These are phyloP conservation scores for Entelurus aequoreus DNA, from an alignment of 2,113 vertebrate genomes.

Conservation along the genomic window DNA sequence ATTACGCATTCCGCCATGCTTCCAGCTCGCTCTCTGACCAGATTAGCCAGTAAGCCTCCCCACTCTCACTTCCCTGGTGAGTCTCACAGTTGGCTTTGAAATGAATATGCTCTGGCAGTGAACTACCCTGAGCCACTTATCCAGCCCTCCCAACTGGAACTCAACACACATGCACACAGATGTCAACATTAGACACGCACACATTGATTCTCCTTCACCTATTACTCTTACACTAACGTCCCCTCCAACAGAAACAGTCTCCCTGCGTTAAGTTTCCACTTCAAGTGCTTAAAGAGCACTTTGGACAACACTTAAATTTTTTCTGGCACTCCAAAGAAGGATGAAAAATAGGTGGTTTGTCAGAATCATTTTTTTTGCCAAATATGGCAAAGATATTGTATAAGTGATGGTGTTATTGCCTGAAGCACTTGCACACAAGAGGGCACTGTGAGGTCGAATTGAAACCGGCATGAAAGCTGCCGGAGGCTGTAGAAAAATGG, in stretches of 20 bases:
- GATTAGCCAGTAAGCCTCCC: constrained; percentile 70
- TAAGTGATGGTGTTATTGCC: constrained; percentile 48
- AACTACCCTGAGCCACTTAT: constrained; percentile 64
- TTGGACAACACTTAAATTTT: background rate
- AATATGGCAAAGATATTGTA: constrained; percentile 17
- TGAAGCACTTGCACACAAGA: constrained; percentile 40
- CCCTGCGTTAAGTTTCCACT: constrained; percentile 6
- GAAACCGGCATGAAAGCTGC: constrained; percentile 49
- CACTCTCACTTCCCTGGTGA: constrained; percentile 62
- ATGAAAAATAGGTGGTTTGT: background rate
- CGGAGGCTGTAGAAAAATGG: constrained; percentile 31
- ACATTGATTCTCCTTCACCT: constrained; percentile 24
- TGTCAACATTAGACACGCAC: constrained; percentile 17
- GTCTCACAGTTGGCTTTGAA: constrained; percentile 68
- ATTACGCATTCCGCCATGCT: constrained; percentile 62
- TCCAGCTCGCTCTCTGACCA: constrained; percentile 66
- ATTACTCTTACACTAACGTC: constrained; percentile 19
- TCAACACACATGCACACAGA: constrained; percentile 38
- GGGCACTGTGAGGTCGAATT: constrained; percentile 48
- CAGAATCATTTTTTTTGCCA: constrained; percentile 16
- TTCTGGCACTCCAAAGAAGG: background rate
- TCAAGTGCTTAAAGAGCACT: background rate
- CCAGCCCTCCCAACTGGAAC: constrained; percentile 55
- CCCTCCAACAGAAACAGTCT: background rate
- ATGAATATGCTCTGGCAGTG: constrained; percentile 69